Evolutionary conservation across 1,140 invertebrate species (phyloP), one percentile per base, ranked within the genome.

Genomic region (Drosophila miranda): DNA sequence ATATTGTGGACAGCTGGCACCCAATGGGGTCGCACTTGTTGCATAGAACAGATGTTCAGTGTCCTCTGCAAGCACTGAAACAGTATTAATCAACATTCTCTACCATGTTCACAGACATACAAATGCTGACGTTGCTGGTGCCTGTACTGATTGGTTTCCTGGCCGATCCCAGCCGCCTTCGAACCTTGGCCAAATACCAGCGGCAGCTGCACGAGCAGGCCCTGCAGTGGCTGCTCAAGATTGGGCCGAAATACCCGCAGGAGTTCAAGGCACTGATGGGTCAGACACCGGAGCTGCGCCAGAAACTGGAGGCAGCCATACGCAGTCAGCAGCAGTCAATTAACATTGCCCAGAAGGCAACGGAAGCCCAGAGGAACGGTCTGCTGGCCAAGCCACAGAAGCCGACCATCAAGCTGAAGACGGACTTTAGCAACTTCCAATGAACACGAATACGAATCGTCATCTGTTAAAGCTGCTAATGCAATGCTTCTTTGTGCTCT

Each of bases 321-420:
- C 94, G 95, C 69, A 93, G 93, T n/a, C 95, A 92, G 77, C 96
- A 96, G 78, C 94, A 94, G 80, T 92, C 92, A 60, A 91, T 90
- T 34, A 92, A 92, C 75, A 92, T 90, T 23, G 92, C 92, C 75
- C 89, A 64, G 21, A 92, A 91, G 62, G 90, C 74, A 79, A 91
- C 90, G 63, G 90, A 91, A 46, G 91, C 91, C 66, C 89, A 90
- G 44, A 73, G 72, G 16, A 84, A 57, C 38, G 79, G 93, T 78
- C 91, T 91, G 44, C 88, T 91, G 50, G 92, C 88, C 28, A 76
- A 91, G 62, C 93, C 92, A 53, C 94, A 94, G 78, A 93, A 94
- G 64, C 96, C 96, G 51, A 95, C 96, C 8, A 99, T 99, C 79
- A 97, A 98, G 91, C 93, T 99, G 46, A 99, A 98, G 93, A 99